phyloP scores from a whole-genome alignment of 2,113 vertebrate species.

The Rhineura floridana region DNA sequence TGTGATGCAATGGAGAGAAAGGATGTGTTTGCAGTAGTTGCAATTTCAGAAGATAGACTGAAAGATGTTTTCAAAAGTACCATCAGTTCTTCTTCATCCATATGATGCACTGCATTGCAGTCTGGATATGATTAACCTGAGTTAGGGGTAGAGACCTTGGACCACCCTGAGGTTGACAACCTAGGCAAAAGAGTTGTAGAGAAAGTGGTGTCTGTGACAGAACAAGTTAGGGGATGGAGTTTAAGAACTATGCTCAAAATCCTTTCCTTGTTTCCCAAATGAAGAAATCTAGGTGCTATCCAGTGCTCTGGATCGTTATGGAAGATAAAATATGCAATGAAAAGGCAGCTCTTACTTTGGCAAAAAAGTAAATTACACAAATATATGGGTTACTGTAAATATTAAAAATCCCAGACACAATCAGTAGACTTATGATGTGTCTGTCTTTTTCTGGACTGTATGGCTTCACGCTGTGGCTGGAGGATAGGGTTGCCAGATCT shows the following conservation, averaged over 20 bases:
- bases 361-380: not conserved
- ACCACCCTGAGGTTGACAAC: not conserved
- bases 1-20: not conserved
- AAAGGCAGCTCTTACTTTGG: not conserved
- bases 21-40: conserved; percentile 35
- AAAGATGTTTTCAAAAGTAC: not conserved
- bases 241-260: not conserved
- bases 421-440: not conserved
- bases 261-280: not conserved
- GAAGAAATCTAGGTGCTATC: not conserved
- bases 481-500: too few relatives aligned
- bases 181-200: not conserved
- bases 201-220: not conserved
- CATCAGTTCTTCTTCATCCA: not conserved
- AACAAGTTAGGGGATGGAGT: not conserved
- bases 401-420: not conserved
- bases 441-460: not conserved
- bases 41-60: conserved; percentile 11
- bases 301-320: not conserved
- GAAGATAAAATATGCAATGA: not conserved
- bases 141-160: too few relatives aligned
- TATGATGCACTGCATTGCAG: not conserved
- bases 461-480: not conserved
- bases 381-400: not conserved
- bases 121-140: not conserved